phyloP scores from a whole-genome alignment of 2,113 vertebrate species.

The Clupea harengus region DNA sequence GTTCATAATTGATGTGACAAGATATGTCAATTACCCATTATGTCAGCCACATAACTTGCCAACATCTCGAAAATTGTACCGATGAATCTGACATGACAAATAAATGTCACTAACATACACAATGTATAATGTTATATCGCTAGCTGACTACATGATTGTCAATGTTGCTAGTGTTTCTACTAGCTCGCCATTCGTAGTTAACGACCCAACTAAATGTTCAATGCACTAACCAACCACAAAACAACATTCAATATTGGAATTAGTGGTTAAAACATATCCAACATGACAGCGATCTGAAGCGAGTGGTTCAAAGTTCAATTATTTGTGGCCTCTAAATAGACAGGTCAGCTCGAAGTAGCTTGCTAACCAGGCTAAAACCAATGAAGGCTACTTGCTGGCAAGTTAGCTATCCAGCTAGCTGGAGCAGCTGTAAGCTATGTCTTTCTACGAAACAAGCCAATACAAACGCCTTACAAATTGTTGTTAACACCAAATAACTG shows the following conservation, averaged over 20 bases:
- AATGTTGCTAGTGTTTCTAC: background rate
- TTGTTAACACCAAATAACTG: background rate
- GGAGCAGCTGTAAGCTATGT: background rate
- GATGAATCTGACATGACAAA: too few species aligned
- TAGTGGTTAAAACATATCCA: background rate
- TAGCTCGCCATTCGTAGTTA: background rate
- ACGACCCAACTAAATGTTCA: background rate
- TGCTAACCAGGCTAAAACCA: background rate
- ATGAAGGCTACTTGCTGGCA: background rate
- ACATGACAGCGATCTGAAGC: background rate
- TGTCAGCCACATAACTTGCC: too few species aligned
- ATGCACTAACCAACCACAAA: background rate
- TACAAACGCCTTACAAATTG: background rate
- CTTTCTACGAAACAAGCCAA: background rate
- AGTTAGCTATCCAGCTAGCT: slow-evolving; percentile 30
- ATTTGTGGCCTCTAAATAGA: background rate
- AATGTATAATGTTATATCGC: too few species aligned
- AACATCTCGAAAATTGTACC: too few species aligned
- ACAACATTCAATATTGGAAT: background rate
- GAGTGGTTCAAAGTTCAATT: background rate
- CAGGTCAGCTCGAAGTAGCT: background rate
- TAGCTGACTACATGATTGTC: background rate
- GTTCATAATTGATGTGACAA: too few species aligned
- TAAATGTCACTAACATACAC: background rate
- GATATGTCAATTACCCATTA: too few species aligned